Evolutionary conservation across 2,888 invertebrate genomes (phyloP).

Genomic region (Nephrotoma guestfalica): DNA sequence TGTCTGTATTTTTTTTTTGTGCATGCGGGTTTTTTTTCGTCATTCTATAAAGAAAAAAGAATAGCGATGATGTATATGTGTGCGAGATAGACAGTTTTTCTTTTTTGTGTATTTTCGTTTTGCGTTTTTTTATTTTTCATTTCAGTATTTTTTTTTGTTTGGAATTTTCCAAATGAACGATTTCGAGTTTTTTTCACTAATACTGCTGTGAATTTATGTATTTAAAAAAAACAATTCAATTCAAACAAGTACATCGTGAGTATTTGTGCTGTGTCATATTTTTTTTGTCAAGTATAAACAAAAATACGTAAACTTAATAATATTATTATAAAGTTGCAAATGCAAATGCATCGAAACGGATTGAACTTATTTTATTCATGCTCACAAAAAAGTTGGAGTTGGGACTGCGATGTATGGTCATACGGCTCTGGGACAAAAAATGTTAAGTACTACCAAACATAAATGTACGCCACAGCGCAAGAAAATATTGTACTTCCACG

Average conservation of each 20-base stretch:
- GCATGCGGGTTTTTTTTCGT: not conserved
- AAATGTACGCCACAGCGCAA: not conserved
- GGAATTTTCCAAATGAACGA: slow-evolving; percentile 4
- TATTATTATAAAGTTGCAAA: not conserved
- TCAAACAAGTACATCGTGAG: not conserved
- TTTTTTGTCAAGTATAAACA: not conserved
- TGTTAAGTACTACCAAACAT: not conserved
- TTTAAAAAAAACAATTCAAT: not conserved
- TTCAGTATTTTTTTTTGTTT: not conserved
- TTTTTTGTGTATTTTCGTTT: slow-evolving; percentile 3
- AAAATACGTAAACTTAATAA: not conserved
- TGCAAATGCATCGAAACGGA: not conserved
- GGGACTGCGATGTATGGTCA: not conserved
- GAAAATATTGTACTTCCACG: not conserved
- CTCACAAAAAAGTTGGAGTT: not conserved
- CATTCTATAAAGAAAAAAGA: not conserved
- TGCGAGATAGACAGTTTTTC: slow-evolving; percentile 3
- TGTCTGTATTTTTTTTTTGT: not conserved
- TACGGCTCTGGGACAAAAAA: not conserved
- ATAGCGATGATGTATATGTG: slow-evolving; percentile 1
- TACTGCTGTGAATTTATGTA: not conserved
- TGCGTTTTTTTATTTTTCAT: slow-evolving; percentile 1
- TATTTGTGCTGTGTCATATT: not conserved
- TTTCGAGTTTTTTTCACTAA: slow-evolving; percentile 1
- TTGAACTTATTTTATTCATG: not conserved